Base-by-base conservation (phyloP, 2,113 vertebrate genomes). In the Hucho hucho region DNA sequence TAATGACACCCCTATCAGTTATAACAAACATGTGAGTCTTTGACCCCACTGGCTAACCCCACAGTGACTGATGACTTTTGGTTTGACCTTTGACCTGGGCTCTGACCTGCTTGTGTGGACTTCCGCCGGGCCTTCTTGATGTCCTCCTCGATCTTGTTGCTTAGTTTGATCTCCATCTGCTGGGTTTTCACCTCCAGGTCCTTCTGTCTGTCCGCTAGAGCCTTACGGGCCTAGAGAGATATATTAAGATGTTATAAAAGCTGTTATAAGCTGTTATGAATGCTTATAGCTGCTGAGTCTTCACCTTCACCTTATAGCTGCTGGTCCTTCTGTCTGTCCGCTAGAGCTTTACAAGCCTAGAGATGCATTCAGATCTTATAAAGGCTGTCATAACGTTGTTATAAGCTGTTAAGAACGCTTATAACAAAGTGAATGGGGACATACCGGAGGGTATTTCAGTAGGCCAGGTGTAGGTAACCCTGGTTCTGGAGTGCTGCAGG, bases 101-200 rank as follows among this genome's bases (percentile, higher is more conserved):
- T 77, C 96, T 93, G 85, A 99, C 98, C 97, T 4, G 97, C 98
- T 92, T 98, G 98, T 0, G 98, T 99, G 79, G 98, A 99, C 95
- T 99, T 99, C 87, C 97, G 77, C 65, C 97, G 93, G 0, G 98
- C 98, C 82, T 98, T 99, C 91, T 99, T 99, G 85, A 99, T 98
- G 76, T 99, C 98, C 79, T 99, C 98, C 81, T 99, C 98, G 0
- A 94, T 96, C 89, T 99, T 99, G 90, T 94, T 96, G 92, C 91
- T 98, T 84, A 98, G 93, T 82, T 99, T 99, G 84, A 96, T 95
- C 89, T 99, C 98, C 63, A 98, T 84, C 90, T 98, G 97, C 87
- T 99, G 98, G 0, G 96, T 97, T 89, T 99, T 99, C 81, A 98
- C 65, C 85, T 99, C 98, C 86, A 99, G 94, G 79, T 99, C 98